These are phyloP conservation scores for Pachycephus smyrnensis DNA, from an alignment of 2,888 invertebrate species.

Conservation along the genomic window DNA sequence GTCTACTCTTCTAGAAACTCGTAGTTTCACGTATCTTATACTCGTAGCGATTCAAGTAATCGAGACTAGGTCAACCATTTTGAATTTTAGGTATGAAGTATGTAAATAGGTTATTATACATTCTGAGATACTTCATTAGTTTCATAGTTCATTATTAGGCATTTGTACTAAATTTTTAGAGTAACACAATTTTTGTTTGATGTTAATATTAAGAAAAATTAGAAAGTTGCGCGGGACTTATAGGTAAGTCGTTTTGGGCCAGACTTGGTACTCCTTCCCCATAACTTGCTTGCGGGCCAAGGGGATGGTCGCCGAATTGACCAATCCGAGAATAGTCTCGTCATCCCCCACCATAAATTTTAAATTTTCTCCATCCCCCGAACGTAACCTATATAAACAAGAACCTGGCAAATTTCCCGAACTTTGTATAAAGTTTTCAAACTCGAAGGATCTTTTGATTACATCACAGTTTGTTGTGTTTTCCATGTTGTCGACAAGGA, in stretches of 20 bases:
- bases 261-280: not conserved
- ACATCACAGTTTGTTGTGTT: not conserved
- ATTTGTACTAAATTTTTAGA: too few relatives aligned
- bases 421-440: not conserved
- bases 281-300: not conserved
- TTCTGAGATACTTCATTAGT: too few relatives aligned
- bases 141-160: too few relatives aligned
- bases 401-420: not conserved
- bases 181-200: too few relatives aligned
- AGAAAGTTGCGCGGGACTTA: not conserved
- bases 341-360: not conserved
- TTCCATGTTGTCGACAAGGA: slow-evolving; percentile 54
- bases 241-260: not conserved
- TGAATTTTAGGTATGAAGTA: too few relatives aligned
- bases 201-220: not conserved
- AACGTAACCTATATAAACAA: not conserved
- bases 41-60: too few relatives aligned
- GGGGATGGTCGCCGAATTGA: not conserved
- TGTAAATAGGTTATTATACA: too few relatives aligned
- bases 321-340: not conserved
- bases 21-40: too few relatives aligned
- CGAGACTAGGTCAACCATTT: too few relatives aligned
- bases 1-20: too few relatives aligned
- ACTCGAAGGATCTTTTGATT: not conserved
- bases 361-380: not conserved